Percentiles rank a stretch among this genome's conserved stretches.
Conservation (phyloP, 2,888 invertebrate genomes). For the Machimus rusticus region DNA sequence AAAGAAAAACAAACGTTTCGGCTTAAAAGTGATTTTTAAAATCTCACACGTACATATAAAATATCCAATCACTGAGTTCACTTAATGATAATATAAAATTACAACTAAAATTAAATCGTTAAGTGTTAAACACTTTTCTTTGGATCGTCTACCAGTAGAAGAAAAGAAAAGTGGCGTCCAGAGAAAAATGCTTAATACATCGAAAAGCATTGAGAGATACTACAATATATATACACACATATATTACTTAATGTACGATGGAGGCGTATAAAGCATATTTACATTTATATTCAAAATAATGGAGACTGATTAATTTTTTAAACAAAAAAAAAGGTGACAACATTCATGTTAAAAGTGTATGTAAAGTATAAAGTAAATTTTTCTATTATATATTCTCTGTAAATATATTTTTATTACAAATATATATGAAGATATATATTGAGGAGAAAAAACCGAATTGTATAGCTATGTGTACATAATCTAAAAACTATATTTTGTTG, state of each 20-base stretch:
- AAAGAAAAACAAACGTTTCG: not conserved
- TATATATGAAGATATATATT: not conserved
- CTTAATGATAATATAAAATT: not conserved
- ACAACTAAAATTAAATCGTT: not conserved
- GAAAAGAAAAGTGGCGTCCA: not conserved
- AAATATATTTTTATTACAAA: conserved; percentile 17
- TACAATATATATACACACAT: not conserved
- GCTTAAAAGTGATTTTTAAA: conserved; percentile 25
- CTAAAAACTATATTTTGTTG: not conserved
- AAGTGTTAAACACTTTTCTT: not conserved
- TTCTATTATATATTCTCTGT: conserved; percentile 28
- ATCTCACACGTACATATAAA: not conserved
- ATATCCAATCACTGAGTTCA: not conserved
- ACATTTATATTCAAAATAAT: conserved; percentile 27
- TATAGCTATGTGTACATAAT: not conserved
- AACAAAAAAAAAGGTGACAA: not conserved
- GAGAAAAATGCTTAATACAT: conserved; percentile 8
- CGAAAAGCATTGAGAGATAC: not conserved
- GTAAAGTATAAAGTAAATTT: not conserved
- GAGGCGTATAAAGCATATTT: conserved; percentile 5
- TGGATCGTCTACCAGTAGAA: not conserved
- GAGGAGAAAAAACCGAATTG: not conserved
- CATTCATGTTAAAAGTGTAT: conserved; percentile 2
- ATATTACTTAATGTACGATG: not conserved
- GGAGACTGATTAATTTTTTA: conserved; percentile 42